Evolutionary conservation across 1,140 invertebrate genomes (phyloP).

Genomic region (Drosophila pruinosa): DNA sequence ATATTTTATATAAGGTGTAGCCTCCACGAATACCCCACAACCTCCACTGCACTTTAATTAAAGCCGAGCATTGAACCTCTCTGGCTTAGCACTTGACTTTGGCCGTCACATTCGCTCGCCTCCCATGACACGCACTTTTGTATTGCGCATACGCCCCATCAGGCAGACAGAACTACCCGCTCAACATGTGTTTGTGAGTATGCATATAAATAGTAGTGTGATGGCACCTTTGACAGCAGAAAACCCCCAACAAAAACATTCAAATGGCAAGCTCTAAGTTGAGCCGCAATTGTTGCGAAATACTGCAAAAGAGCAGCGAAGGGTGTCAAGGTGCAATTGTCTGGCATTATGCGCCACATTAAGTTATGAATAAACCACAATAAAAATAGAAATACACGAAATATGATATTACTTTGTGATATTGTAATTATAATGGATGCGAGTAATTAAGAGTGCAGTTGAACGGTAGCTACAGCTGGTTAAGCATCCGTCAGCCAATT

Average conservation of each 20-base stretch:
- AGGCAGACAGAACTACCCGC: slow-evolving; percentile 19
- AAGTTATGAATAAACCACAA: neutral
- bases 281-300: slow-evolving; percentile 54
- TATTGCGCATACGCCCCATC: slow-evolving; percentile 60
- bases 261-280: slow-evolving; percentile 13
- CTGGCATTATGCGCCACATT: slow-evolving; percentile 15
- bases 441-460: slow-evolving; percentile 36
- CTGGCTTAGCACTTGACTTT: slow-evolving; percentile 23
- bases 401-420: slow-evolving; percentile 25
- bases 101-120: slow-evolving; percentile 21
- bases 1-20: neutral
- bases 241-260: slow-evolving; percentile 8
- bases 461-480: slow-evolving; percentile 39
- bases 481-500: slow-evolving; percentile 35
- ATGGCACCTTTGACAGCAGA: slow-evolving; percentile 38
- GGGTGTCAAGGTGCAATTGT: slow-evolving; percentile 65
- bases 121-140: slow-evolving; percentile 59
- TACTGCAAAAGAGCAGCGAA: slow-evolving; percentile 35
- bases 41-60: slow-evolving; percentile 20
- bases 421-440: slow-evolving; percentile 9
- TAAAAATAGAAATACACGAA: neutral
- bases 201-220: slow-evolving; percentile 1
- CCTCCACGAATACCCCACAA: neutral
- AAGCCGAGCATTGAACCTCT: neutral
- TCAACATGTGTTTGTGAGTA: neutral